Evolutionary conservation across 1,140 invertebrate genomes (phyloP).

Genomic region (Cyclina sinensis): DNA sequence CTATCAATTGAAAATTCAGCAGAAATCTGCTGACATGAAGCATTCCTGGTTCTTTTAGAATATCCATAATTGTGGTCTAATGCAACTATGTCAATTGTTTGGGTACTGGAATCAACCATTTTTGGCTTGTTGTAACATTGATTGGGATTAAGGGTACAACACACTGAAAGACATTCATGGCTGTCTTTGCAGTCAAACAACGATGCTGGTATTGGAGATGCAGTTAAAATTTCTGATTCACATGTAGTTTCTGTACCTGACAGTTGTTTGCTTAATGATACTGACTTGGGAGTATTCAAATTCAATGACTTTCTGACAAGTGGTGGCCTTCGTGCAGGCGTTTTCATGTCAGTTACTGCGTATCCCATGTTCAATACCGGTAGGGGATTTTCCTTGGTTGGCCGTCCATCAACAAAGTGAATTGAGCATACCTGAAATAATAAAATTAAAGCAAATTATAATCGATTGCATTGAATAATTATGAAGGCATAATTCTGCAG

Average conservation of each 20-base stretch:
- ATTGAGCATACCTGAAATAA: conserved; percentile 36
- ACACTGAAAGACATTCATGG: conserved; percentile 9
- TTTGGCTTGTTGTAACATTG: conserved; percentile 3
- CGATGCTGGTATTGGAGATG: background rate
- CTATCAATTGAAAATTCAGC: conserved; percentile 31
- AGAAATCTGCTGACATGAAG: conserved; percentile 13
- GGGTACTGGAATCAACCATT: conserved; percentile 29
- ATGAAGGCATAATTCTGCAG: too few species aligned
- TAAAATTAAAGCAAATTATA: too few species aligned
- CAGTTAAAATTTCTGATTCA: background rate
- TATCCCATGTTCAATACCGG: conserved; percentile 31
- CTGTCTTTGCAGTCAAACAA: background rate
- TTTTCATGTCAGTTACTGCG: background rate
- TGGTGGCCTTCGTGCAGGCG: background rate
- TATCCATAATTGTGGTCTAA: conserved; percentile 31
- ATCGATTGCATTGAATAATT: too few species aligned
- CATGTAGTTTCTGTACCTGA: too few species aligned
- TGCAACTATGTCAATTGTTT: conserved; percentile 26
- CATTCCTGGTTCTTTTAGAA: background rate
- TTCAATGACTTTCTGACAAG: conserved; percentile 14
- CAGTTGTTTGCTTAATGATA: background rate
- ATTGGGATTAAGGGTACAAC: background rate
- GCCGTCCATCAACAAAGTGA: conserved; percentile 21
- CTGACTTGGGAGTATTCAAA: background rate
- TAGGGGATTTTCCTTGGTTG: conserved; percentile 11